phyloP scores from a whole-genome alignment of 2,113 vertebrate species.

The Verasper variegatus region DNA sequence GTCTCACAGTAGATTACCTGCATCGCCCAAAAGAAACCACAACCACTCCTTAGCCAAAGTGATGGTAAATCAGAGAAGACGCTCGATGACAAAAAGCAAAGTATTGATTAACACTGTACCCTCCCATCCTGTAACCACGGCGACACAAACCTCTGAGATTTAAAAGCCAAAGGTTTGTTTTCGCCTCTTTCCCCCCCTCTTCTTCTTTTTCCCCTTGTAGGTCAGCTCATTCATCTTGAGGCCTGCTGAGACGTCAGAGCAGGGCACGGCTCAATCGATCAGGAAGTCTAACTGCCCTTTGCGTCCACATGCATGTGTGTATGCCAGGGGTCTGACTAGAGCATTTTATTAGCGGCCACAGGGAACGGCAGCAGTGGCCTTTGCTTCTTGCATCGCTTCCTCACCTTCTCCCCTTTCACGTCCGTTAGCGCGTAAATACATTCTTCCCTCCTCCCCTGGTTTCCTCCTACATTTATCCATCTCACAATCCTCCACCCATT shows the following conservation, averaged over 20 bases:
- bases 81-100: neutral
- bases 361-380: conserved; percentile 57
- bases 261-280: conserved; percentile 77
- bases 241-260: conserved; percentile 71
- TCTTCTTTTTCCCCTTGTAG: conserved; percentile 56
- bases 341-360: conserved; percentile 65
- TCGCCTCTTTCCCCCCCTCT: conserved; percentile 43
- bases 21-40: neutral
- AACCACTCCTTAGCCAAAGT: neutral
- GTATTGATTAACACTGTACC: conserved; percentile 3
- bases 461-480: conserved; percentile 42
- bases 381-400: conserved; percentile 51
- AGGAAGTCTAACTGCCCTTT: conserved; percentile 68
- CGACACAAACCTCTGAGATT: conserved; percentile 67
- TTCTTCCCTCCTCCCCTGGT: conserved; percentile 40
- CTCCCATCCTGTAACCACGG: conserved; percentile 22
- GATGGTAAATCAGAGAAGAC: neutral
- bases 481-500: conserved; percentile 33
- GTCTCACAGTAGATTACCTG: no score
- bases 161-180: conserved; percentile 71
- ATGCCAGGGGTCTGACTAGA: conserved; percentile 51
- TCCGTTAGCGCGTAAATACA: conserved; percentile 16
- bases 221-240: conserved; percentile 77
- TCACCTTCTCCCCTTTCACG: conserved; percentile 32
- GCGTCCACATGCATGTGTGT: conserved; percentile 47